phyloP scores from a whole-genome alignment of 2,113 vertebrate species.

The Mesocricetus auratus region DNA sequence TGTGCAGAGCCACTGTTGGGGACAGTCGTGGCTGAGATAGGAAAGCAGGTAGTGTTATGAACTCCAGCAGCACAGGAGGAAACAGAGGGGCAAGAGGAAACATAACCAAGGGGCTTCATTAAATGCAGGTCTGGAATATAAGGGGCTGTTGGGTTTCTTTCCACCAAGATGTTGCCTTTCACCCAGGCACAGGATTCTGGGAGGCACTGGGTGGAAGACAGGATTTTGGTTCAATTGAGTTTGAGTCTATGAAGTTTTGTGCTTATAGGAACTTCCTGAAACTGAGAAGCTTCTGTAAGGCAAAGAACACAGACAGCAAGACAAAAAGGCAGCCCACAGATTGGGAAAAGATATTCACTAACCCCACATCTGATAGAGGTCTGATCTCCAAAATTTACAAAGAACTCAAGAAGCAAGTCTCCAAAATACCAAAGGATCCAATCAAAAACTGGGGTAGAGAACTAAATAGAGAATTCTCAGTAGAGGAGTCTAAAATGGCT shows the following conservation, averaged over 20 bases:
- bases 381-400: too few relatives aligned
- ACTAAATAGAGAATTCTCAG: too few relatives aligned
- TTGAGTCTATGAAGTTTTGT: background rate
- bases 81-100: rapidly evolving
- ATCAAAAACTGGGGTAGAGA: too few relatives aligned
- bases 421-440: too few relatives aligned
- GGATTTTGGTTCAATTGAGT: background rate
- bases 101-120: background rate
- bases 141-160: background rate
- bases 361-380: too few relatives aligned
- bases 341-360: too few relatives aligned
- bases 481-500: too few relatives aligned
- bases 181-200: rapidly evolving
- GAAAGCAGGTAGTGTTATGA: background rate
- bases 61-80: background rate
- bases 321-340: too few relatives aligned
- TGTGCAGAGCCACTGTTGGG: too few relatives aligned
- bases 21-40: background rate
- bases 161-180: rapidly evolving
- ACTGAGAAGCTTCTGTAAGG: too few relatives aligned
- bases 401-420: too few relatives aligned
- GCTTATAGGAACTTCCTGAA: background rate
- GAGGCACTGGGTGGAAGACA: background rate
- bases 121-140: background rate
- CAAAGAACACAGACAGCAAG: too few relatives aligned